Conservation (phyloP, 2,797 vertebrate genomes). For the Microcaecilia unicolor region DNA sequence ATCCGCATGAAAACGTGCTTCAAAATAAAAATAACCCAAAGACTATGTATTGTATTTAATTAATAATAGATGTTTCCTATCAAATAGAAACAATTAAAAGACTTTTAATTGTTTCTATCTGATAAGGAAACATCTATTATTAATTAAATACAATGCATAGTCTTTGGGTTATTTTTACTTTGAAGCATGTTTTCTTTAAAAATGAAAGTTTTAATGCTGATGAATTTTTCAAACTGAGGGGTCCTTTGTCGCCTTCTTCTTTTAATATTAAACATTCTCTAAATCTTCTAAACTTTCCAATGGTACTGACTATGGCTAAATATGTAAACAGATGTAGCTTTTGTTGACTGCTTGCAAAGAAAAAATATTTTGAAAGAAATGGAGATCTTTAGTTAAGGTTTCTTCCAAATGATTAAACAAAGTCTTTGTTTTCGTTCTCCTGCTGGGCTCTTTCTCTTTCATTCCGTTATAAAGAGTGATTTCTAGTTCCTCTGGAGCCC, state of each 20-base stretch:
- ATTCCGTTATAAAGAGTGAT: conserved; percentile 20
- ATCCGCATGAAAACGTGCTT: too few species aligned
- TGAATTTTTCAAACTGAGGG: too few species aligned
- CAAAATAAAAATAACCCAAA: too few species aligned
- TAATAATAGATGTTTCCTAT: conserved; percentile 24
- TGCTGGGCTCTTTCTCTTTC: conserved; percentile 24
- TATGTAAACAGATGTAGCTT: conserved; percentile 27
- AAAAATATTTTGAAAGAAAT: conserved; percentile 35
- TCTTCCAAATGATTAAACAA: conserved; percentile 29
- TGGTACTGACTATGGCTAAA: too few species aligned
- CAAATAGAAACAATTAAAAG: too few species aligned
- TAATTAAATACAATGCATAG: too few species aligned
- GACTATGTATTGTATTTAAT: conserved; percentile 25
- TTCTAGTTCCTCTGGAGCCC: conserved; percentile 2
- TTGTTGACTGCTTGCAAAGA: conserved; percentile 20
- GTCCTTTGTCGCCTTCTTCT: conserved; percentile 2
- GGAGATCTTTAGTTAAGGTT: too few species aligned
- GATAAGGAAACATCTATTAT: too few species aligned
- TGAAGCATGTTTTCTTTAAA: too few species aligned
- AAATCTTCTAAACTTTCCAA: conserved; percentile 23
- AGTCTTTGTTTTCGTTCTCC: conserved; percentile 5
- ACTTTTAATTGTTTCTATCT: too few species aligned
- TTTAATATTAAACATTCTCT: conserved; percentile 21
- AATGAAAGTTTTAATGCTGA: too few species aligned
- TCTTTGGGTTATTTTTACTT: too few species aligned